Conservation (phyloP, 2,888 invertebrate genomes). For the Beris chalybata region DNA sequence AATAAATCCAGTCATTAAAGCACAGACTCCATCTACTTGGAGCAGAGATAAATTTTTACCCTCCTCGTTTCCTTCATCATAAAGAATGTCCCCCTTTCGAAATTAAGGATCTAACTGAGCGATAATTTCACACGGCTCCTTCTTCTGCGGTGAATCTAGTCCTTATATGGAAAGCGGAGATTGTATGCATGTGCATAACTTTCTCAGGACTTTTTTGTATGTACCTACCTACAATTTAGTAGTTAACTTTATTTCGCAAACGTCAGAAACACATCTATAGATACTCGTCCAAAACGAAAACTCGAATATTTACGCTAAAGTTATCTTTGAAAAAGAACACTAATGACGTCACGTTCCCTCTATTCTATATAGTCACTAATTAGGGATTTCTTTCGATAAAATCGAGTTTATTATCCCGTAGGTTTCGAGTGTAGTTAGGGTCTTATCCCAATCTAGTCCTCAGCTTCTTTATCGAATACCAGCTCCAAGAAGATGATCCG, state of each 20-base stretch:
- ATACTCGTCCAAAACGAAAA: conserved; percentile 15
- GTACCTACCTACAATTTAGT: not conserved
- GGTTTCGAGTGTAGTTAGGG: no score
- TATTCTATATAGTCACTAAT: conserved; percentile 32
- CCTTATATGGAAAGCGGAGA: conserved; percentile 15
- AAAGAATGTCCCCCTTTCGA: conserved; percentile 12
- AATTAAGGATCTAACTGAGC: conserved; percentile 31
- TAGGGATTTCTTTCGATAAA: conserved; percentile 27
- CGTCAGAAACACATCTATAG: not conserved
- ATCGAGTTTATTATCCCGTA: conserved; percentile 20
- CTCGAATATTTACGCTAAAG: conserved; percentile 28
- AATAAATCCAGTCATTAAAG: conserved; percentile 57
- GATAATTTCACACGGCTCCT: conserved; percentile 38
- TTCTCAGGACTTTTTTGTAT: not conserved
- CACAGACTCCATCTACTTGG: conserved; percentile 38
- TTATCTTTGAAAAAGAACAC: conserved; percentile 32
- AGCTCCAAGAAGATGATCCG: no score
- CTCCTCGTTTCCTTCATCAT: conserved; percentile 4
- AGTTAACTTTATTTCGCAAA: conserved; percentile 1
- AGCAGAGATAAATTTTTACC: conserved; percentile 35
- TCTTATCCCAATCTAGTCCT: no score
- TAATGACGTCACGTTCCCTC: conserved; percentile 38
- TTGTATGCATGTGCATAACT: conserved; percentile 23
- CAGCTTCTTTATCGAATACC: no score
- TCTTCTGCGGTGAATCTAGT: conserved; percentile 16